Conservation (phyloP, 1,140 invertebrate genomes). For the Manduca sexta region DNA sequence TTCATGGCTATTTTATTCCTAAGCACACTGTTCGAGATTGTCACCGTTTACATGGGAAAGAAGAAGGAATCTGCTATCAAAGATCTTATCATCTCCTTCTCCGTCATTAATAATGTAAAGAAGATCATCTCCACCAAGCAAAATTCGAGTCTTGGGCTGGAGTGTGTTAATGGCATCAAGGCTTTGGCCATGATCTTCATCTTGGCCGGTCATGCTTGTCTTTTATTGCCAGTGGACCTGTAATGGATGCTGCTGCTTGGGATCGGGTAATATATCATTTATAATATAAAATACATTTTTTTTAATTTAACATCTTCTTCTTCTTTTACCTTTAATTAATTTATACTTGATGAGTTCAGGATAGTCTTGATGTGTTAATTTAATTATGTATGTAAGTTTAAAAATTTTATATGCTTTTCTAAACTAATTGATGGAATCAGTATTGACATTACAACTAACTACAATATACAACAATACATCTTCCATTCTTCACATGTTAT, state of each 20-base stretch:
- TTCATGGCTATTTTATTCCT: constrained; percentile 45
- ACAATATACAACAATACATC: no score
- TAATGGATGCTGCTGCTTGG: constrained; percentile 76
- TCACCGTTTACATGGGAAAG: constrained; percentile 27
- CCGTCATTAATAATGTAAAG: constrained; percentile 74
- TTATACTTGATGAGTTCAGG: no score
- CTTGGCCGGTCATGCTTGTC: constrained; percentile 76
- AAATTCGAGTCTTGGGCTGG: constrained; percentile 75
- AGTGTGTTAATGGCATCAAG: constrained; percentile 79
- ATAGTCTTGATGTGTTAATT: no score
- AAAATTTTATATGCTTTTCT: no score
- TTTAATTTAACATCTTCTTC: no score
- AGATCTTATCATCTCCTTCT: constrained; percentile 75
- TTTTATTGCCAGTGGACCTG: constrained; percentile 79
- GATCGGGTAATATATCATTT: constrained; percentile 66
- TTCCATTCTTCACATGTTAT: no score
- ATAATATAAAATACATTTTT: no score
- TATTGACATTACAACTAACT: no score
- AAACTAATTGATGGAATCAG: no score
- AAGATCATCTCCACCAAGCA: constrained; percentile 77
- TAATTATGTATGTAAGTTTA: no score
- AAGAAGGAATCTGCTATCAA: constrained; percentile 30
- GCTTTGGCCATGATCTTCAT: constrained; percentile 78
- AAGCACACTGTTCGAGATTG: constrained; percentile 57
- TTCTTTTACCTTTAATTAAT: no score